These are phyloP conservation scores for Melanophora roralis DNA, from an alignment of 2,888 invertebrate species.

Conservation along the genomic window DNA sequence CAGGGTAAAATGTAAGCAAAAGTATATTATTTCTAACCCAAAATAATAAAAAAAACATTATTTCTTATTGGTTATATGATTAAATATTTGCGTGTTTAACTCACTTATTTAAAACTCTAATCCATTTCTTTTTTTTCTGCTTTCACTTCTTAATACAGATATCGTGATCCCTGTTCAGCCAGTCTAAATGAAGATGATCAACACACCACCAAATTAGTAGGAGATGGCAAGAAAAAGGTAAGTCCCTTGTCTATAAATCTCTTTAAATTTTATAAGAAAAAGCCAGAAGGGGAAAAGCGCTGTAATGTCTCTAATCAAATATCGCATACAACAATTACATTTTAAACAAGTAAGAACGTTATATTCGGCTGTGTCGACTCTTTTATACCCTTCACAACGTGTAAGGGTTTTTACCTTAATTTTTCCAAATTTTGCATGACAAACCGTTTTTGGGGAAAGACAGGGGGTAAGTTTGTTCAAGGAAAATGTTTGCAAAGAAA, in stretches of 20 bases:
- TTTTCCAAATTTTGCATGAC: too few relatives aligned
- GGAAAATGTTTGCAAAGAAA: too few relatives aligned
- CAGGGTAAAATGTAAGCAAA: too few relatives aligned
- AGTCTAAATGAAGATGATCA: conserved; percentile 93
- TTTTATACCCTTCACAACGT: too few relatives aligned
- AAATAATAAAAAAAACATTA: not conserved
- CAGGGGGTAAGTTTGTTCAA: too few relatives aligned
- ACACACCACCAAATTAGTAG: conserved; percentile 93
- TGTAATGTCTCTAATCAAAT: conserved; percentile 33
- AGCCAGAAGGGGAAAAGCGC: not conserved
- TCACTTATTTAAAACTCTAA: conserved; percentile 37
- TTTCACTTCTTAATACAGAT: conserved; percentile 73
- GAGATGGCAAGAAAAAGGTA: conserved; percentile 90
- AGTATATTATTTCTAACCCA: not conserved
- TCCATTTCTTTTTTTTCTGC: conserved; percentile 51
- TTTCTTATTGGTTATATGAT: conserved; percentile 39
- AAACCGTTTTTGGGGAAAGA: too few relatives aligned
- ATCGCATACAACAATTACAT: conserved; percentile 19
- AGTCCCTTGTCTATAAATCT: conserved; percentile 63
- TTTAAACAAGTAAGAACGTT: too few relatives aligned
- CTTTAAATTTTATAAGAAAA: not conserved
- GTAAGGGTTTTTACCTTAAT: too few relatives aligned
- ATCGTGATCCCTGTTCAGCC: conserved; percentile 93
- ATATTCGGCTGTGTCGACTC: too few relatives aligned
- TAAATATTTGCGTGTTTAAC: conserved; percentile 44